Conservation (phyloP, 2,888 invertebrate species). For the Xestia ashworthii region DNA sequence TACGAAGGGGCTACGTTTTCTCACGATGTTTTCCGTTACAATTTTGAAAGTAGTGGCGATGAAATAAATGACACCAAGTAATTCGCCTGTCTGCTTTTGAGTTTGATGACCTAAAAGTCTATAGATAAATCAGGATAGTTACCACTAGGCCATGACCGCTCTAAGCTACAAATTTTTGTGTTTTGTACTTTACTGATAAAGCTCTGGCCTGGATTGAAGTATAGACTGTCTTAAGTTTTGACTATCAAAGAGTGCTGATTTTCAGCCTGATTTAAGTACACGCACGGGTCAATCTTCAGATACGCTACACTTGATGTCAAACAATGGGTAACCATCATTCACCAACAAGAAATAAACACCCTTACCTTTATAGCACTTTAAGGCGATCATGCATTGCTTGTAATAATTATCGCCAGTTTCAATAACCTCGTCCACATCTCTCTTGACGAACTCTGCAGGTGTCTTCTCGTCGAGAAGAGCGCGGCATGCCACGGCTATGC, state of each 20-base stretch:
- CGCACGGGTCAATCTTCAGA: not conserved
- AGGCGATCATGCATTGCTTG: slow-evolving; percentile 77
- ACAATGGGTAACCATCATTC: not conserved
- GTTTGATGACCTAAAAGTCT: no score
- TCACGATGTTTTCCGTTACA: not conserved
- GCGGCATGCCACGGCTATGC: slow-evolving; percentile 82
- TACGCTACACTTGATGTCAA: not conserved
- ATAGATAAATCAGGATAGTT: no score
- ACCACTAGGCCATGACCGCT: no score
- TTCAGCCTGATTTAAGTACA: not conserved
- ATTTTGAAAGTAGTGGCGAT: not conserved
- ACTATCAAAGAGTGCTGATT: not conserved
- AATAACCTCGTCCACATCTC: slow-evolving; percentile 83
- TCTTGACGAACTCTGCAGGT: slow-evolving; percentile 69
- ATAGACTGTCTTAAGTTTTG: not conserved
- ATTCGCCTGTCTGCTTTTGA: no score
- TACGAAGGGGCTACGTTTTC: no score
- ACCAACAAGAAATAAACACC: not conserved
- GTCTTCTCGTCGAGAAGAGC: slow-evolving; percentile 84
- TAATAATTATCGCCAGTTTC: slow-evolving; percentile 82
- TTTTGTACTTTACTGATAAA: no score
- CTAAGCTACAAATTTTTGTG: no score
- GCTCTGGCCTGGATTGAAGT: no score
- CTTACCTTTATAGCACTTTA: slow-evolving; percentile 87
- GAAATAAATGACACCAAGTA: not conserved